Evolutionary conservation across 2,888 invertebrate genomes (phyloP).

Genomic region (Junonia oenone): DNA sequence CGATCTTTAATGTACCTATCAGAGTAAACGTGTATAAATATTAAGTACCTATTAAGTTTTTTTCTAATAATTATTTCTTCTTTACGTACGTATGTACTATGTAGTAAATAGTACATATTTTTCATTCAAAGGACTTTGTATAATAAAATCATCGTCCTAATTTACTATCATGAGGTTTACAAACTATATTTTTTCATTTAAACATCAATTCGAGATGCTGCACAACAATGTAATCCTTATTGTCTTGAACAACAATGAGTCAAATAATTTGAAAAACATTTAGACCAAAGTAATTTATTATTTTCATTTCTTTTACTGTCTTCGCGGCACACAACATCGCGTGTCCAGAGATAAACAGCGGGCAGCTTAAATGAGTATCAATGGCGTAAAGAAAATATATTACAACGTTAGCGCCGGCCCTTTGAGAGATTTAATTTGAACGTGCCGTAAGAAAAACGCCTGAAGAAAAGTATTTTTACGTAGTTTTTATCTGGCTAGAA

Average conservation of each 20-base stretch:
- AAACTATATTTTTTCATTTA: no score
- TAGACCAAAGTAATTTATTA: not conserved
- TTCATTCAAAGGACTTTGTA: no score
- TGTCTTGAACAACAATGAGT: not conserved
- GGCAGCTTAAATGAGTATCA: slow-evolving; percentile 25
- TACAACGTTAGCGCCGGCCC: slow-evolving; percentile 25
- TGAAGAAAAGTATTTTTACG: not conserved
- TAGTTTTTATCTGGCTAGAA: not conserved
- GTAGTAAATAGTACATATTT: no score
- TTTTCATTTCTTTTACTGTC: not conserved
- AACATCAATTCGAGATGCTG: not conserved
- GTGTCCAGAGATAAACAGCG: slow-evolving; percentile 19
- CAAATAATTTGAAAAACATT: not conserved
- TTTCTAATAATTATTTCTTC: no score
- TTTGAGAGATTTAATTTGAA: slow-evolving; percentile 14
- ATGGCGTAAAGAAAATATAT: slow-evolving; percentile 30
- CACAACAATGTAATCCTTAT: not conserved
- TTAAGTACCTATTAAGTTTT: no score
- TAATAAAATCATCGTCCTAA: no score
- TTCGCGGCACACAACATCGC: not conserved
- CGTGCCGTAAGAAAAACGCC: not conserved
- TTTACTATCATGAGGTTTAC: no score
- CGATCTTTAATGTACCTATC: no score
- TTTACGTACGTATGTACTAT: no score
- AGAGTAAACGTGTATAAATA: no score